Evolutionary conservation across 2,113 vertebrate genomes (phyloP).

Genomic region (Muscicapa adusta): DNA sequence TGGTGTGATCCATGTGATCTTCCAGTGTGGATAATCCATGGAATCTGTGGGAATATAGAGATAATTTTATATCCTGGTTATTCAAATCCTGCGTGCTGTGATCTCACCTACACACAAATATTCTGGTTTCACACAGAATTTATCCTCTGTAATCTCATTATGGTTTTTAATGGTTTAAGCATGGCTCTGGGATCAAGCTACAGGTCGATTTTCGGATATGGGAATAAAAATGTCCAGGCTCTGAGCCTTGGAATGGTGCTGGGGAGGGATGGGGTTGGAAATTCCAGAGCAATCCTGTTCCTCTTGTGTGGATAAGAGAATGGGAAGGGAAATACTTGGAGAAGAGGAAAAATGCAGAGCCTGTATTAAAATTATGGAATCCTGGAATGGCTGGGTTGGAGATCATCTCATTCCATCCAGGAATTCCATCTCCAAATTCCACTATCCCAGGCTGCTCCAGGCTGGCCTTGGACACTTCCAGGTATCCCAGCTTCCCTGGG

Average conservation of each 20-base stretch:
- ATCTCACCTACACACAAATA: background rate
- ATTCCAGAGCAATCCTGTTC: background rate
- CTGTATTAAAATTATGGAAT: accelerated
- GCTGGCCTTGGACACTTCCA: background rate
- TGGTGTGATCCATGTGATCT: accelerated
- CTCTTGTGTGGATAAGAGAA: background rate
- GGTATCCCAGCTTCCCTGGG: background rate
- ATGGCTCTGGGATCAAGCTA: background rate
- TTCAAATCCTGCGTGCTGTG: background rate
- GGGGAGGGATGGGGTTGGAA: background rate
- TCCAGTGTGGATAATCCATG: accelerated
- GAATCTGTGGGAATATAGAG: accelerated
- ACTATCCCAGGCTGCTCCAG: background rate
- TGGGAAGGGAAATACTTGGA: background rate
- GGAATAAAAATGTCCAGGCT: background rate
- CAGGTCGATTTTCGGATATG: background rate
- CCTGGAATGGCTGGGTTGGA: background rate
- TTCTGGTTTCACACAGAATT: background rate
- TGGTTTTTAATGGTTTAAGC: background rate
- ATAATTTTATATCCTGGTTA: background rate
- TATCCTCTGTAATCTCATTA: background rate
- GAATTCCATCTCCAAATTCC: background rate
- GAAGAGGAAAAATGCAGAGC: background rate
- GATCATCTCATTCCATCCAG: background rate
- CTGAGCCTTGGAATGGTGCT: background rate